Evolutionary conservation across 2,888 invertebrate genomes (phyloP), one percentile per base, ranked within the genome.

Genomic region (Hemaris fuciformis): DNA sequence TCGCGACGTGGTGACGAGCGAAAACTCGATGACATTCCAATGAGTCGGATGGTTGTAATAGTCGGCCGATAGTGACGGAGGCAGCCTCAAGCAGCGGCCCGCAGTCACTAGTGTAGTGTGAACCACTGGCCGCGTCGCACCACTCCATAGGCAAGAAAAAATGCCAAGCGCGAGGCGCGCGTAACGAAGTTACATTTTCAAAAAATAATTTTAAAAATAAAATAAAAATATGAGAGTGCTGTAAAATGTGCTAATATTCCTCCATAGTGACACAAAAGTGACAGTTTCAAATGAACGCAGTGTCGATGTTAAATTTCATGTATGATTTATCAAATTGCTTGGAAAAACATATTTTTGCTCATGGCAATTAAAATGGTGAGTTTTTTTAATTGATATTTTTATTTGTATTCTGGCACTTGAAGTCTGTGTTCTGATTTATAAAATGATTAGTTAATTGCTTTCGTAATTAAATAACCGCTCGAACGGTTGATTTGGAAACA

Each of bases 321-420:
- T 91, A 92, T 92, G 91, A 91, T 91, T 92, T 91, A 91, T 92
- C 89, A 87, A 91, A 91, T 81, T 87, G 84, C 83, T 87, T 87
- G 91, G 91, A 90, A 81, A 86, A 86, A 85, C 81, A 81, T 90
- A 86, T 80, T 88, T 89, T 90, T 91, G 90, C 90, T 91, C 68
- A 84, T 90, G 84, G 91, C 92, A 89, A 88, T 90, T 87, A 90
- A 89, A 79, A 87, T 87, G 91, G 92, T 92, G 71, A 92, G 92
- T 91, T 67, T 60, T 57, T 64, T 69, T 70, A 62, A 0, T 57
- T 56, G 6, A 61, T 15, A 43, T 22, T 10, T 41, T 38, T 53
- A 31, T 27, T 43, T 59, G 59, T 61, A 63, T 61, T 59, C 58
- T 65, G 61, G 67, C 41, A 25, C 48, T 45, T 56, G 57, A 38